These are phyloP conservation scores for Micrasema minimum DNA, from an alignment of 1,140 invertebrate species.

Conservation along the genomic window DNA sequence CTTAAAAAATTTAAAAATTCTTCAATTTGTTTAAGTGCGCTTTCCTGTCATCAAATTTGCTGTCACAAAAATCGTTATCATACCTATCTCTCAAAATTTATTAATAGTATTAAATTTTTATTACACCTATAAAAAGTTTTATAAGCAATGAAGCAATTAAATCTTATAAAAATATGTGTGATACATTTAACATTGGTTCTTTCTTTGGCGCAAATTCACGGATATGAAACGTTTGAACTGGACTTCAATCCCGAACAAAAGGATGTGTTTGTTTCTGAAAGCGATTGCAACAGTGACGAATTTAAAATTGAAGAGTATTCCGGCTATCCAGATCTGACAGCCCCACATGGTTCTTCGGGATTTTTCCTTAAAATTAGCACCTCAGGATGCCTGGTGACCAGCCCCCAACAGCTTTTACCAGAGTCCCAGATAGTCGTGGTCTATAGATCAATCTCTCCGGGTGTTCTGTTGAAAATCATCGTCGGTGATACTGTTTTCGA, in stretches of 20 bases:
- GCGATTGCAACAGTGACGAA: not conserved
- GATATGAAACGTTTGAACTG: not conserved
- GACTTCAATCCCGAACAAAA: not conserved
- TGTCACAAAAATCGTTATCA: no score
- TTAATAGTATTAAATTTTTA: no score
- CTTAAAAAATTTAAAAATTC: no score
- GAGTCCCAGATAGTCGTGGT: conserved; percentile 59
- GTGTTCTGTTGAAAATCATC: conserved; percentile 54
- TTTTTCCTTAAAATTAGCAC: conserved; percentile 58
- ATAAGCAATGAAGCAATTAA: no score
- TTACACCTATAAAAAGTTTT: no score
- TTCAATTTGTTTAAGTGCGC: no score
- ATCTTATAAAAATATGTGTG: no score
- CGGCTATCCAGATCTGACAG: not conserved
- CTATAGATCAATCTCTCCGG: conserved; percentile 57
- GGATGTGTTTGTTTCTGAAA: not conserved
- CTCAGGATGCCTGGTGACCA: conserved; percentile 55
- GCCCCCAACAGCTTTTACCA: conserved; percentile 55
- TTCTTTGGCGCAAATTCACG: no score
- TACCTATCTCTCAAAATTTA: no score
- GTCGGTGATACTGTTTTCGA: not conserved
- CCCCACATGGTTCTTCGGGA: conserved; percentile 30
- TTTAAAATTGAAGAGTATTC: not conserved
- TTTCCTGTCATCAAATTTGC: no score
- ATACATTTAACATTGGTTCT: no score